These are phyloP conservation scores for Hirudo medicinalis DNA, from an alignment of 1,140 invertebrate genomes.

Conservation along the genomic window DNA sequence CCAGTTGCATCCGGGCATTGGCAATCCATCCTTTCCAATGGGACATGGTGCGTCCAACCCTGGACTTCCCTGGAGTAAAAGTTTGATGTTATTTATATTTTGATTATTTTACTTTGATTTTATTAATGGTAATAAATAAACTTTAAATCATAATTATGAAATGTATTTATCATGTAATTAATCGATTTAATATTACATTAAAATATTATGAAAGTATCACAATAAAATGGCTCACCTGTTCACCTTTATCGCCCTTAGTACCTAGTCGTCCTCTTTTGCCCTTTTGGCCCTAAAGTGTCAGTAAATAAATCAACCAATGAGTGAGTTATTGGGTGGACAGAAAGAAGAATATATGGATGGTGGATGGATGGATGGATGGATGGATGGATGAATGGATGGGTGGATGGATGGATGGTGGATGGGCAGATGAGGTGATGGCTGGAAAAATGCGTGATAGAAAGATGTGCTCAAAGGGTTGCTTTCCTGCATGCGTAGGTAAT, in stretches of 20 bases:
- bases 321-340: too few species aligned
- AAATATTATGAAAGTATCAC: background rate
- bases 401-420: too few species aligned
- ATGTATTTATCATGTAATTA: too few species aligned
- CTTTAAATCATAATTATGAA: background rate
- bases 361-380: too few species aligned
- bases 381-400: too few species aligned
- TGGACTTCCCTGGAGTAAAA: slow-evolving; percentile 18
- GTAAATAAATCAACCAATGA: too few species aligned
- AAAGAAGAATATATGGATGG: too few species aligned
- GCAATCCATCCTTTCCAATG: slow-evolving; percentile 20
- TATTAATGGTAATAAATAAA: slow-evolving; percentile 1
- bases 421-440: too few species aligned
- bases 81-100: background rate
- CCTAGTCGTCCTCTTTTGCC: background rate
- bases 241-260: background rate
- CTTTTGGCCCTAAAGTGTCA: background rate
- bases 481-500: too few species aligned
- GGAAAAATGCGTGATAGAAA: too few species aligned
- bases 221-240: background rate
- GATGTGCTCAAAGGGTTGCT: too few species aligned
- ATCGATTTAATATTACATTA: too few species aligned
- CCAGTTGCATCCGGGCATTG: slow-evolving; percentile 22
- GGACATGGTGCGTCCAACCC: slow-evolving; percentile 24
- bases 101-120: background rate